A percentile compares a stretch with the other conserved stretches of the same genome.
These are phyloP conservation scores for Emesis russula DNA, from an alignment of 2,888 invertebrate genomes.

Conservation along the genomic window DNA sequence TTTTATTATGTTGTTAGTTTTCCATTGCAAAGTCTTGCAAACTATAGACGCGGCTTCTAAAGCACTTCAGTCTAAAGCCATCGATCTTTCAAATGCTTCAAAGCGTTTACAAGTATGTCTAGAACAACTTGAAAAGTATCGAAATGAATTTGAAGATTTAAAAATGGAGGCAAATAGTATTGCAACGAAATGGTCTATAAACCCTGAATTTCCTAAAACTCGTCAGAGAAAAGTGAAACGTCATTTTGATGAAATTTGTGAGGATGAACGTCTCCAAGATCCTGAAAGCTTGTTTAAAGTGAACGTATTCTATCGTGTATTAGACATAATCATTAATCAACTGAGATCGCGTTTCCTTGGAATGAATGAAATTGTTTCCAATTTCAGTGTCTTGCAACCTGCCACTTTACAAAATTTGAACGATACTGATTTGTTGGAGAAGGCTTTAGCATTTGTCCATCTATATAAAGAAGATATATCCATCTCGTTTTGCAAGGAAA, in stretches of 20 bases:
- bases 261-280: conserved; percentile 80
- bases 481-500: conserved; percentile 61
- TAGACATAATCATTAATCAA: conserved; percentile 77
- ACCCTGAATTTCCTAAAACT: conserved; percentile 72
- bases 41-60: conserved; percentile 73
- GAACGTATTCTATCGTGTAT: conserved; percentile 78
- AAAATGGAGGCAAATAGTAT: conserved; percentile 80
- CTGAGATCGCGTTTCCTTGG: conserved; percentile 74
- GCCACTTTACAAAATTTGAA: conserved; percentile 58
- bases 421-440: conserved; percentile 72
- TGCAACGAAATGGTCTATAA: conserved; percentile 73
- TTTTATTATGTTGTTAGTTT: conserved; percentile 77
- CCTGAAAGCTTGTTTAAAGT: conserved; percentile 63
- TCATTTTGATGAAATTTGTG: conserved; percentile 81
- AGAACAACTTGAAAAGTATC: conserved; percentile 75
- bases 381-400: conserved; percentile 68
- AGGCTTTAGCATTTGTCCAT: conserved; percentile 58
- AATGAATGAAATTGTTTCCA: conserved; percentile 64
- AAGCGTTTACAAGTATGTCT: conserved; percentile 73
- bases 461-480: conserved; percentile 65
- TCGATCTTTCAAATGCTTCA: conserved; percentile 71
- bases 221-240: conserved; percentile 77
- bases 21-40: conserved; percentile 72
- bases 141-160: conserved; percentile 80
- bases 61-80: conserved; percentile 72